Conservation (phyloP, 2,888 invertebrate genomes). For the Drosophila prolongata region DNA sequence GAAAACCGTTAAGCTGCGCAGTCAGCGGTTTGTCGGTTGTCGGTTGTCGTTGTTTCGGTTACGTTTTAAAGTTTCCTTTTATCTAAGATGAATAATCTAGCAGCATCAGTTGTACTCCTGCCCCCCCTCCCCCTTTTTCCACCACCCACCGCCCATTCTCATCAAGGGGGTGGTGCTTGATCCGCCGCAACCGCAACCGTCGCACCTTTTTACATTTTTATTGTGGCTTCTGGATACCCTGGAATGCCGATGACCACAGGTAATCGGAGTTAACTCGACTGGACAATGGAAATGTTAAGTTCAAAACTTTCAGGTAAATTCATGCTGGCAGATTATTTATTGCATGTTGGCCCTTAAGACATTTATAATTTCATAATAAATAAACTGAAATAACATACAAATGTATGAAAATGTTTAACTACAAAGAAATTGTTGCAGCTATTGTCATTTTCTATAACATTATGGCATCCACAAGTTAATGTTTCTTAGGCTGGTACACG, state of each 20-base stretch:
- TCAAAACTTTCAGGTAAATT: no score
- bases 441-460: no score
- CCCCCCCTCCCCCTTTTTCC: neutral
- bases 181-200: conserved; percentile 39
- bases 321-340: no score
- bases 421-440: fast-evolving
- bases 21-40: conserved; percentile 48
- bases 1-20: conserved; percentile 44
- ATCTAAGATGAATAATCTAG: conserved; percentile 71
- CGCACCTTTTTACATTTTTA: conserved; percentile 66
- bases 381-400: no score
- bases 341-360: no score
- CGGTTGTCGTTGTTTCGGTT: conserved; percentile 36
- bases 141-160: conserved; percentile 2
- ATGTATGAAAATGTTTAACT: no score
- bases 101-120: conserved; percentile 27
- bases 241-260: neutral
- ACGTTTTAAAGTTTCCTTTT: conserved; percentile 44
- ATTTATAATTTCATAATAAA: no score
- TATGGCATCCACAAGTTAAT: no score
- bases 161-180: conserved; percentile 3
- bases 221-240: conserved; percentile 45
- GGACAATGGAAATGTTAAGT: neutral
- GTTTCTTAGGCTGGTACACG: no score
- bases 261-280: neutral